Conservation (phyloP, 1,140 invertebrate genomes). For the Forficula auricularia region DNA sequence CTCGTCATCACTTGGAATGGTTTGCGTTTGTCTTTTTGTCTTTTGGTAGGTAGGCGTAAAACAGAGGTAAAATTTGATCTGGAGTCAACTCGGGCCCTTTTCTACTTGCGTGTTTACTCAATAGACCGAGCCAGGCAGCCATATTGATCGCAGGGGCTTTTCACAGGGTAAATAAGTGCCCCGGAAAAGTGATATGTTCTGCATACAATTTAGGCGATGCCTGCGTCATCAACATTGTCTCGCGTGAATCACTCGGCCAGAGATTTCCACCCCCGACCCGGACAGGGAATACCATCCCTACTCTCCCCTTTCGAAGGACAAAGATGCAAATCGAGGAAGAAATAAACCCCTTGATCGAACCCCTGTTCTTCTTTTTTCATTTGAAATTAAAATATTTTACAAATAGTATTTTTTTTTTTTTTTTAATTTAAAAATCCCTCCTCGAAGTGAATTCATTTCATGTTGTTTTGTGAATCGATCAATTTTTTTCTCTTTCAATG, state of each 20-base stretch:
- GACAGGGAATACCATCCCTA: neutral
- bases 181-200: conserved; percentile 15
- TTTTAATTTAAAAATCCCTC: no score
- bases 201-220: conserved; percentile 14
- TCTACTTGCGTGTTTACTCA: conserved; percentile 8
- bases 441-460: no score
- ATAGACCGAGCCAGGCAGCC: conserved; percentile 5
- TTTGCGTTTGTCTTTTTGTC: no score
- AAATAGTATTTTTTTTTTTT: no score
- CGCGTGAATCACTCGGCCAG: conserved; percentile 8
- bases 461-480: no score
- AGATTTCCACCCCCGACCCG: neutral
- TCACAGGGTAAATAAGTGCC: conserved; percentile 14
- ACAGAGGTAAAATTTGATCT: conserved; percentile 6
- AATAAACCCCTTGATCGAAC: no score
- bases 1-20: no score
- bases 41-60: no score
- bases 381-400: no score
- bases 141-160: conserved; percentile 11
- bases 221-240: conserved; percentile 13
- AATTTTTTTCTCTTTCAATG: no score
- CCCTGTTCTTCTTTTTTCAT: no score
- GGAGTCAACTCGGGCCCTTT: neutral
- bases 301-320: neutral
- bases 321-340: no score